Evolutionary conservation across 2,113 vertebrate species (phyloP).

Genomic region (Sminthopsis crassicaudata): DNA sequence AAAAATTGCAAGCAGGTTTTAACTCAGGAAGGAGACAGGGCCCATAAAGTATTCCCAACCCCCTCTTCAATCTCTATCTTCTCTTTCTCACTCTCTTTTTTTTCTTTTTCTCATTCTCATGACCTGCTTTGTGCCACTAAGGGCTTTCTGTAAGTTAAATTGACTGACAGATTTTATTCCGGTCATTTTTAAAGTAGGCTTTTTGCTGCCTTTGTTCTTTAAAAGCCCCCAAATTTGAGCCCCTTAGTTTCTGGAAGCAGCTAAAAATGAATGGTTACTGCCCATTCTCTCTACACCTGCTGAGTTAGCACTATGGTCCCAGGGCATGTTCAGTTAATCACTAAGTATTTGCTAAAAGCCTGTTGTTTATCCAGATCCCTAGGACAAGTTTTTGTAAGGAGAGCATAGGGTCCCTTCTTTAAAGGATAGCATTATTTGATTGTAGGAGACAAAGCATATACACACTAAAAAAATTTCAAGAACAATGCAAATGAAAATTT

Average conservation of each 20-base stretch:
- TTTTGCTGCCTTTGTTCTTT: conserved; percentile 17
- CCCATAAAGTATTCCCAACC: neutral
- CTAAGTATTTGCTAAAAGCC: conserved; percentile 56
- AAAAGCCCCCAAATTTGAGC: conserved; percentile 8
- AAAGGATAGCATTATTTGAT: neutral
- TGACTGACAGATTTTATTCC: conserved; percentile 41
- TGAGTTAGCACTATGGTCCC: conserved; percentile 7
- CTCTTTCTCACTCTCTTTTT: conserved; percentile 29
- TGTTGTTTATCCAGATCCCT: neutral
- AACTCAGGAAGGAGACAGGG: conserved; percentile 20
- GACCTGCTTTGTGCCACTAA: conserved; percentile 28
- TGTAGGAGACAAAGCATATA: neutral
- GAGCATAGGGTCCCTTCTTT: neutral
- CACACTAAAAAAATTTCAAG: neutral
- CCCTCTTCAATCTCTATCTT: conserved; percentile 26
- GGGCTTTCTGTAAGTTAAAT: conserved; percentile 43
- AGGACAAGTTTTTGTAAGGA: neutral
- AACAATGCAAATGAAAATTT: neutral
- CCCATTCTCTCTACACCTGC: conserved; percentile 23
- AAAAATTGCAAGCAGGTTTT: conserved; percentile 42
- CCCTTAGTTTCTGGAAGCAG: conserved; percentile 4
- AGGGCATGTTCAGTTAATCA: conserved; percentile 40
- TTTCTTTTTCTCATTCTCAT: neutral
- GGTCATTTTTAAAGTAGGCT: conserved; percentile 33
- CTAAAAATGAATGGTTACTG: conserved; percentile 21